Base-by-base conservation (phyloP, 1,140 invertebrate genomes). In the Radopholus similis region DNA sequence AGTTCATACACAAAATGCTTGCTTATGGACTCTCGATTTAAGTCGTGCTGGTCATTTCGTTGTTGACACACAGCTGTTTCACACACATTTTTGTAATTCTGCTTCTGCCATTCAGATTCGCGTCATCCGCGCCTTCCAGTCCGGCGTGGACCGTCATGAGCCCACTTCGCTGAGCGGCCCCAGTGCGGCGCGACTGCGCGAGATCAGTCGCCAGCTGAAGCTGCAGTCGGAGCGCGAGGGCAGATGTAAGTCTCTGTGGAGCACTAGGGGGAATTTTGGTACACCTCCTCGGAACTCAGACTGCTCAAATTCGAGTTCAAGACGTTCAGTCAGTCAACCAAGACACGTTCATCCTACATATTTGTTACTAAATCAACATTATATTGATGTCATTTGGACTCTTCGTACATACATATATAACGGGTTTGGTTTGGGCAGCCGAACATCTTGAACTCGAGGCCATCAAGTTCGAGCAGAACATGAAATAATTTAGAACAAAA, bases 41-140 rank as follows among this genome's bases (percentile, higher is more conserved):
- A n/a, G n/a, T n/a, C n/a, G n/a, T n/a, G n/a, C n/a, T n/a, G n/a
- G n/a, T n/a, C n/a, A n/a, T n/a, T n/a, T n/a, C n/a, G n/a, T n/a
- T n/a, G n/a, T n/a, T n/a, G n/a, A n/a, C n/a, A n/a, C n/a, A n/a
- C n/a, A n/a, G n/a, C n/a, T n/a, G n/a, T n/a, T n/a, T n/a, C n/a
- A n/a, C n/a, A n/a, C n/a, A n/a, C n/a, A n/a, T n/a, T n/a, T n/a
- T 60, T 9, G 26, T 28, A 8, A 3, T 28, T 40, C 23, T 42
- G 4, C 21, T 47, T 37, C 32, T 38, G n/a, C 32, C 38, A 67
- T 81, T 67, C 70, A 81, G 81, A 81, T 82, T 66, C 76, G 80
- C 34, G 80, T 81, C 37, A 73, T 81, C 21, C 75, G 82, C 54
- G 78, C 78, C 15, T 81, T 81, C 64, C 78, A 82, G 59, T 57